Conservation (phyloP, 2,888 invertebrate species). For the Synanthedon vespiformis region DNA sequence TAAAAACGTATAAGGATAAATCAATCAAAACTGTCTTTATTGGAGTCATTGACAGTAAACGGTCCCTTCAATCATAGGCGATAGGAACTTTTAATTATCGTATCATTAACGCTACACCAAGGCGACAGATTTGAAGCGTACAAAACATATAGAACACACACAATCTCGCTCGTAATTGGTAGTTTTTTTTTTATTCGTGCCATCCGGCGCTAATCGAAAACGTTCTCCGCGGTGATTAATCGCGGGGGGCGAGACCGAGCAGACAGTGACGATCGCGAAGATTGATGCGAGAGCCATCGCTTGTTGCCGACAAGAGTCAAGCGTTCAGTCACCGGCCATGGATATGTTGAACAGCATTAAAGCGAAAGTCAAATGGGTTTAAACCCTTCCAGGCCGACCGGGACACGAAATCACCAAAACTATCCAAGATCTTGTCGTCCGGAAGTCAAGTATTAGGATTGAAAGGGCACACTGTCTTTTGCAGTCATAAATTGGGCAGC, state of each 20-base stretch:
- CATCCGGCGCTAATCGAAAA: conserved; percentile 62
- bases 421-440: too few relatives aligned
- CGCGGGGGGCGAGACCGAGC: conserved; percentile 42
- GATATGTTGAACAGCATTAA: conserved; percentile 3
- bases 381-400: too few relatives aligned
- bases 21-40: too few relatives aligned
- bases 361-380: background rate
- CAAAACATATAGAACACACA: conserved; percentile 13
- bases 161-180: conserved; percentile 37
- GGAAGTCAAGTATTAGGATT: too few relatives aligned
- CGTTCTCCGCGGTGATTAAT: conserved; percentile 56
- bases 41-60: too few relatives aligned
- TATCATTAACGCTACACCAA: conserved; percentile 1
- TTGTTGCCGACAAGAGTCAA: conserved; percentile 36
- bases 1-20: too few relatives aligned
- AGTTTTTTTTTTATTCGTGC: conserved; percentile 26
- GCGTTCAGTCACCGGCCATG: conserved; percentile 13
- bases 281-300: conserved; percentile 41
- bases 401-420: too few relatives aligned
- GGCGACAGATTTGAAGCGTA: background rate
- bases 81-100: background rate
- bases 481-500: too few relatives aligned
- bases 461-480: too few relatives aligned
- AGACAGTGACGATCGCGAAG: conserved; percentile 55
- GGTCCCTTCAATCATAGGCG: too few relatives aligned